Base-by-base conservation (phyloP, 1,140 invertebrate species). In the Magallana ariakensis region DNA sequence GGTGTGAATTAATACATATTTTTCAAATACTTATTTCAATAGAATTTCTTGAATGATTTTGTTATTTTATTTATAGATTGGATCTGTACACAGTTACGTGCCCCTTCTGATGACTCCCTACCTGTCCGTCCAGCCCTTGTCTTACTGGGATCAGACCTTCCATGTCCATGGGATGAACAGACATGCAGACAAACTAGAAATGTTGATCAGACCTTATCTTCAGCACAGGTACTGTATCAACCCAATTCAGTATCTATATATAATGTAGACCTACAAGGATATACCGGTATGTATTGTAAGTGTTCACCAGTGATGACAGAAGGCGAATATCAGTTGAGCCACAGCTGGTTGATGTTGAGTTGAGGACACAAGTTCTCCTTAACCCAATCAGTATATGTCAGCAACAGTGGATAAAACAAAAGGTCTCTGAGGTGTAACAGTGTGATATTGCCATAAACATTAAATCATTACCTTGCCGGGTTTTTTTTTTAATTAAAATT, bases 31-130 rank as follows among this genome's bases (percentile, higher is more conserved):
- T 46, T 46, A 4, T 46, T n/a, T n/a, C n/a, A n/a, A n/a, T n/a
- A n/a, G n/a, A n/a, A n/a, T n/a, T n/a, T n/a, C n/a, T n/a, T n/a
- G n/a, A n/a, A n/a, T n/a, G n/a, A n/a, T n/a, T n/a, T n/a, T n/a
- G n/a, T n/a, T n/a, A n/a, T 80, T 46, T 3, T 7, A 80, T 83
- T 86, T 91, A 1, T 66, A 93, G 91, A 84, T 84, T 85, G 91
- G 91, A 15, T 90, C 89, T 82, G 90, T 90, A 22, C 92, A 93
- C 85, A 92, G 92, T 85, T 91, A 91, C 86, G 89, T 93, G 1
- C 92, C 92, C 11, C 75, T 90, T 10, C 89, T 89, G 33, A 87
- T 89, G 22, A 81, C 82, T 19, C 88, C 90, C 19, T 93, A 92
- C 81, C 86, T 92, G 11, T 89, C 89, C 15, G 82, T 58, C 26